Percentiles rank a stretch among this genome's conserved stretches.
These are phyloP conservation scores for Sarcophaga subvicina DNA, from an alignment of 2,888 invertebrate genomes.

Conservation along the genomic window DNA sequence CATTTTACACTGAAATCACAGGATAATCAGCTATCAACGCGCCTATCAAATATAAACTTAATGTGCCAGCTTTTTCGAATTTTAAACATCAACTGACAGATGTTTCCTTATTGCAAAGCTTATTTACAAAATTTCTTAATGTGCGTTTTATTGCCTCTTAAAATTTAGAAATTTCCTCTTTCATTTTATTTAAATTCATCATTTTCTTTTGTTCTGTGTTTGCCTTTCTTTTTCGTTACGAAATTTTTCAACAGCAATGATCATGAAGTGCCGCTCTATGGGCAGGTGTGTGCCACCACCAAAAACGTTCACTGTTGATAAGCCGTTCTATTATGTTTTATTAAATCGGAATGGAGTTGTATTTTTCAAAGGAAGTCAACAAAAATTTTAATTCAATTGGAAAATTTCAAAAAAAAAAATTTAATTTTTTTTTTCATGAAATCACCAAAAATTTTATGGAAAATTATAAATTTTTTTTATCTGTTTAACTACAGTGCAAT, in stretches of 20 bases:
- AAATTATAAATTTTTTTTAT: no score
- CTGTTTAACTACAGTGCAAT: no score
- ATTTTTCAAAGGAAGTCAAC: conserved; percentile 33
- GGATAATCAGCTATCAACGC: no score
- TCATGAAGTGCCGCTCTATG: conserved; percentile 16
- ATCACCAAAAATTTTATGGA: no score
- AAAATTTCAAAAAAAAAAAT: no score
- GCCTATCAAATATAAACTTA: no score
- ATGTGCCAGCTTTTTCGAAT: no score
- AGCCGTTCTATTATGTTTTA: conserved; percentile 46
- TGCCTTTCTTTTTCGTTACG: neutral
- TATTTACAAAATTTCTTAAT: neutral
- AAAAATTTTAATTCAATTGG: conserved; percentile 3
- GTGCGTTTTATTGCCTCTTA: neutral
- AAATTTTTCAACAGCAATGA: conserved; percentile 36
- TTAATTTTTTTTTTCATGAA: no score
- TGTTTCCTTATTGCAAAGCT: no score
- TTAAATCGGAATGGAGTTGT: neutral
- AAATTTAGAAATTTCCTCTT: no score
- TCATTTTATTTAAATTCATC: neutral
- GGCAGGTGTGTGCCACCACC: conserved; percentile 24
- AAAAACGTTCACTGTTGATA: conserved; percentile 40
- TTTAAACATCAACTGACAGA: no score
- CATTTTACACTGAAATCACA: no score
- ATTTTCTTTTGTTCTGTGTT: neutral